Conservation (phyloP, 2,797 vertebrate species). For the Hydrolagus colliei region DNA sequence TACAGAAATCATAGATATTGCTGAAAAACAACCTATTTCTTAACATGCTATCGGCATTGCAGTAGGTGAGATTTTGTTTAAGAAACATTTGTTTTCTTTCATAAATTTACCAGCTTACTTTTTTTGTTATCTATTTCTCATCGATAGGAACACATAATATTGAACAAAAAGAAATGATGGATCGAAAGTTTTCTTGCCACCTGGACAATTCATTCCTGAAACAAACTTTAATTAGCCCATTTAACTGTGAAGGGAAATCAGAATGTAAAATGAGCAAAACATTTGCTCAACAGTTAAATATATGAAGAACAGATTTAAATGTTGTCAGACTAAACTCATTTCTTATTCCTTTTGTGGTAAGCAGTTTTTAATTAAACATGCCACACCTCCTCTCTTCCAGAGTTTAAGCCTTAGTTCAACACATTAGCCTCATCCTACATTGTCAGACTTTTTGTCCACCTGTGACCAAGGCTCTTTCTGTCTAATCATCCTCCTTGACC, state of each 20-base stretch:
- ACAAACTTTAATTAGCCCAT: constrained; percentile 3
- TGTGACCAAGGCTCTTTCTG: too few relatives aligned
- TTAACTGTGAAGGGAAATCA: constrained; percentile 4
- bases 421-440: not conserved
- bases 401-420: not conserved
- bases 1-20: not conserved
- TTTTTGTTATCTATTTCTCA: not conserved
- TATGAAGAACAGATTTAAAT: not conserved
- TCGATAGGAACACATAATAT: not conserved
- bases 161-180: not conserved
- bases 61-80: not conserved
- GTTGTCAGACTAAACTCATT: not conserved
- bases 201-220: not conserved
- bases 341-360: not conserved
- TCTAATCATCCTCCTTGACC: too few relatives aligned
- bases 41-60: not conserved
- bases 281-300: not conserved
- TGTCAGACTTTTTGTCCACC: too few relatives aligned
- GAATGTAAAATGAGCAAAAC: not conserved
- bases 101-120: not conserved
- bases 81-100: not conserved
- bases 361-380: not conserved
- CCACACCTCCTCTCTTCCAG: not conserved
- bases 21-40: not conserved
- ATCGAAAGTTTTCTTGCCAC: not conserved